Base-by-base conservation (phyloP, 1,140 invertebrate genomes). In the Drosophila albomicans region DNA sequence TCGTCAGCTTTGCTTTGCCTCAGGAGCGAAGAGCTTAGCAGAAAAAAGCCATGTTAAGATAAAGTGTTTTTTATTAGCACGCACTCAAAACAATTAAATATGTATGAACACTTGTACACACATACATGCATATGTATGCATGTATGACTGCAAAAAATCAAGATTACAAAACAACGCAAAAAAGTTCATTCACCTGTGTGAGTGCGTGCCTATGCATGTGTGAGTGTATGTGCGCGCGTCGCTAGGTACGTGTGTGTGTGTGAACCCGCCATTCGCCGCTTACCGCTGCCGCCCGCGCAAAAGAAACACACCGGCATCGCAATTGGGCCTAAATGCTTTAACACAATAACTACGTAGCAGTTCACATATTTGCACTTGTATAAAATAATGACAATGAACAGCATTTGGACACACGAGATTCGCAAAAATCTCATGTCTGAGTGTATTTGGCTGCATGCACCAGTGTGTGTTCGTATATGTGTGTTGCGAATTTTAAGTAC, bases 151-250 rank as follows among this genome's bases (percentile, higher is more conserved):
- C 79, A 80, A 68, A 54, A 87, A 77, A 61, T 78, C 70, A 64
- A 73, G 85, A 89, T 88, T 89, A 88, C 85, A 84, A 88, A 88
- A 88, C 85, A 84, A 79, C 78, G 84, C 78, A 79, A 89, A 88
- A 89, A 88, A 78, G 85, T 89, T 88, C 85, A 84, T 88, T 88
- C 85, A 88, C 85, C 85, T 88, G 85, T 82, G 65, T 77, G 84
- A 80, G 84, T 79, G 79, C 63, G 73, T 72, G 61, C 75, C 43
- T 77, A 54, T 56, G 43, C 46, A 59, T 62, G 56, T 10, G 16
- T 46, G 13, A 46, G 38, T 68, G 41, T 62, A 41, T 32, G 16
- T 74, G 72, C 82, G 76, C 82, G 82, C 82, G 51, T 70, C 32
- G 30, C 45, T 49, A 58, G 28, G 38, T 77, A 15, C 25, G 6